These are phyloP conservation scores for Corythucha ciliata DNA, from an alignment of 2,888 invertebrate species.

Conservation along the genomic window DNA sequence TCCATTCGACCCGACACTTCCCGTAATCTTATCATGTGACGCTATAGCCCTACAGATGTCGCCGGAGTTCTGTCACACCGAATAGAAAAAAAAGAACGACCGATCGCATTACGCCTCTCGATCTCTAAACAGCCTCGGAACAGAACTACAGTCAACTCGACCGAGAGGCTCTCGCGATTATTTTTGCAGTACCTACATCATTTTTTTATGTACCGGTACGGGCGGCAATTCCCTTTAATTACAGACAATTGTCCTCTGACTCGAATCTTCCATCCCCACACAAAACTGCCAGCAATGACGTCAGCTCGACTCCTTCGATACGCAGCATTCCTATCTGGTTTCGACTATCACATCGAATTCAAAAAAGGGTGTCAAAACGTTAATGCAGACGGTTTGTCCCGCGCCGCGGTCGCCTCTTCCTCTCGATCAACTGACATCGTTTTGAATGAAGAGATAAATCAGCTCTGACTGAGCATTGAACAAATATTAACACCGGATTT, in stretches of 20 bases:
- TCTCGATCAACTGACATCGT: background rate
- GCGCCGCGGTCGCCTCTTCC: background rate
- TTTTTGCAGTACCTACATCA: slow-evolving; percentile 7
- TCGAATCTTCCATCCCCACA: slow-evolving; percentile 16
- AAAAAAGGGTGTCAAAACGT: slow-evolving; percentile 17
- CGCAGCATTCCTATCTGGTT: slow-evolving; percentile 10
- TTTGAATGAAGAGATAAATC: background rate
- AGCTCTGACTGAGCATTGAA: slow-evolving; percentile 10
- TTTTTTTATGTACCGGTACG: slow-evolving; percentile 15
- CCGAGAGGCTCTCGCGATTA: slow-evolving; percentile 13
- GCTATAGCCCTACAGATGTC: slow-evolving; percentile 25
- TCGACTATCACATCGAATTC: slow-evolving; percentile 9
- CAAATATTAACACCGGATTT: slow-evolving; percentile 7
- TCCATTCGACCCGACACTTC: slow-evolving; percentile 31
- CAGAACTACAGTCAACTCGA: slow-evolving; percentile 32
- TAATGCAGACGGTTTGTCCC: slow-evolving; percentile 25
- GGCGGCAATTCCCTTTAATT: slow-evolving; percentile 8
- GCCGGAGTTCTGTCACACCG: slow-evolving; percentile 24
- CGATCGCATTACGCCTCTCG: slow-evolving; percentile 27
- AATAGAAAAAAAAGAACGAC: slow-evolving; percentile 22
- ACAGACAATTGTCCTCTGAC: slow-evolving; percentile 20
- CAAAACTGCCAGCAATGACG: slow-evolving; percentile 4
- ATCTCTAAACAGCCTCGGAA: slow-evolving; percentile 33
- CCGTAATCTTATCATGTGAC: slow-evolving; percentile 28
- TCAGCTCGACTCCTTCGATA: slow-evolving; percentile 12